phyloP scores from a whole-genome alignment of 2,888 invertebrate genomes.

The Odontomyia ornata region DNA sequence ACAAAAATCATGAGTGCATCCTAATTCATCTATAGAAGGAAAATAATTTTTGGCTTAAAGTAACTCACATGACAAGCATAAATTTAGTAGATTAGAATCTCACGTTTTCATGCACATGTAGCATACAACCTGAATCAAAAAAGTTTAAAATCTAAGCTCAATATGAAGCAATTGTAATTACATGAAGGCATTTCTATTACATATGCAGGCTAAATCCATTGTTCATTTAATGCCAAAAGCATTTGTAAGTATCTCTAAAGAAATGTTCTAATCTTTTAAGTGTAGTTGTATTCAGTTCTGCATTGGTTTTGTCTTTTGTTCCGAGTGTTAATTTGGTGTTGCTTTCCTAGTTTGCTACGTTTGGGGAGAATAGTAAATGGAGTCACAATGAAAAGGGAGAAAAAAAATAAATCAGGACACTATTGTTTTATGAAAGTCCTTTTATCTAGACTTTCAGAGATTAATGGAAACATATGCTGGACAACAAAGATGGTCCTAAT shows the following conservation, averaged over 20 bases:
- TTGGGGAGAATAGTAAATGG: neutral
- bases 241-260: constrained; percentile 51
- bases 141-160: too few relatives aligned
- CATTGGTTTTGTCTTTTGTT: constrained; percentile 2
- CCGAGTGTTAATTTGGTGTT: neutral
- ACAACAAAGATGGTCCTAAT: neutral
- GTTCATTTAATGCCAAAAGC: constrained; percentile 53
- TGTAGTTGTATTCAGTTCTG: neutral
- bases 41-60: too few relatives aligned
- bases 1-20: too few relatives aligned
- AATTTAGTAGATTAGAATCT: too few relatives aligned
- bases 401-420: neutral
- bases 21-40: too few relatives aligned
- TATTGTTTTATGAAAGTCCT: neutral
- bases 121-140: too few relatives aligned
- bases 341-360: neutral
- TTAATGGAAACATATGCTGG: neutral
- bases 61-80: too few relatives aligned
- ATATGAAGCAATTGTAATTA: constrained; percentile 14
- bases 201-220: constrained; percentile 52
- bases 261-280: neutral
- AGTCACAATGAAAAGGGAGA: neutral
- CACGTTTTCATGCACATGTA: too few relatives aligned
- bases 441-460: neutral
- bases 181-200: constrained; percentile 49